Conservation (phyloP, 2,888 invertebrate species). For the Pheosia gnoma region DNA sequence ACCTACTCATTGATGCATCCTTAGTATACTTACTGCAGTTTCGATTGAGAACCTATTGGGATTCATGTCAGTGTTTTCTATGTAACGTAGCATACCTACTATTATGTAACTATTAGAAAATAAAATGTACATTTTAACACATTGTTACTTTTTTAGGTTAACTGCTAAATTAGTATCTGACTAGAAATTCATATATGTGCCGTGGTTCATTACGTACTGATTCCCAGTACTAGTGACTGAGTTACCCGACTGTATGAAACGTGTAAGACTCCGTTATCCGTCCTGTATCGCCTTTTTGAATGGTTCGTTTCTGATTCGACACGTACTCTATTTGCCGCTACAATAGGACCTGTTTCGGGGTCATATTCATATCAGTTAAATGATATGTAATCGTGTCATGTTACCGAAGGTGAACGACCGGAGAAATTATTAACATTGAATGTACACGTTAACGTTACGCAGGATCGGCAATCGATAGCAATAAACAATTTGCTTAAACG, state of each 20-base stretch:
- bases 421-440: slow-evolving; percentile 28
- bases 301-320: slow-evolving; percentile 75
- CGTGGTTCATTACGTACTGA: slow-evolving; percentile 19
- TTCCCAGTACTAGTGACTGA: slow-evolving; percentile 56
- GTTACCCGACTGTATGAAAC: slow-evolving; percentile 46
- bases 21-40: background rate
- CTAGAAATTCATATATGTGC: background rate
- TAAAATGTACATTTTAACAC: slow-evolving; percentile 4
- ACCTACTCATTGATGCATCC: background rate
- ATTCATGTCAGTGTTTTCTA: slow-evolving; percentile 2
- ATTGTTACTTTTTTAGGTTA: background rate
- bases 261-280: slow-evolving; percentile 65
- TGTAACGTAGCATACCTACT: slow-evolving; percentile 4
- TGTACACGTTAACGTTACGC: slow-evolving; percentile 19
- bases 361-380: slow-evolving; percentile 67
- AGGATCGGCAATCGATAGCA: slow-evolving; percentile 26
- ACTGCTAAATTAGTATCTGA: slow-evolving; percentile 1
- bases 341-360: slow-evolving; percentile 75
- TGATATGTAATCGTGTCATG: slow-evolving; percentile 75
- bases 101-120: slow-evolving; percentile 5
- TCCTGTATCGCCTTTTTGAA: slow-evolving; percentile 78
- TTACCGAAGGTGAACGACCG: slow-evolving; percentile 65
- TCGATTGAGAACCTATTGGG: slow-evolving; percentile 2
- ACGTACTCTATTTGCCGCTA: slow-evolving; percentile 70
- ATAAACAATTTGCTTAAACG: slow-evolving; percentile 29